Conservation (phyloP, 1,140 invertebrate genomes). For the Conus ventricosus region DNA sequence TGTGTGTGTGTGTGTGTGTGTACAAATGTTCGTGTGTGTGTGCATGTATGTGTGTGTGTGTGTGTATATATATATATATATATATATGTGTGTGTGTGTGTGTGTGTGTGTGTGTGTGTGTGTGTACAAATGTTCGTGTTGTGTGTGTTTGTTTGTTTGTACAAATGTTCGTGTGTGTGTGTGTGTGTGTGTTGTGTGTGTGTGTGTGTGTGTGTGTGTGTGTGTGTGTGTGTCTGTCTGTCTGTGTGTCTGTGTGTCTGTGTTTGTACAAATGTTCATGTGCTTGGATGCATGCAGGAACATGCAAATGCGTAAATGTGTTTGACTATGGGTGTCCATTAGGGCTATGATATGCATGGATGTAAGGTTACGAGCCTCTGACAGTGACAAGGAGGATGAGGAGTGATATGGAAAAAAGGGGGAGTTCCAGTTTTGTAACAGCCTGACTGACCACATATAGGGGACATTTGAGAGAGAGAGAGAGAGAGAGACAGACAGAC, state of each 20-base stretch:
- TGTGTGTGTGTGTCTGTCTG: rapidly evolving
- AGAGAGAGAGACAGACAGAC: neutral
- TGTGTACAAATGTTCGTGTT: too few species aligned
- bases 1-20: neutral
- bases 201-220: neutral
- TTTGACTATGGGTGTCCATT: too few species aligned
- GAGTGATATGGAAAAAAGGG: too few species aligned
- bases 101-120: too few species aligned
- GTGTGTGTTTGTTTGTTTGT: neutral
- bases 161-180: neutral
- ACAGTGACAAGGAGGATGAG: too few species aligned
- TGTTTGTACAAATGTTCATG: neutral
- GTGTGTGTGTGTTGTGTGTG: neutral
- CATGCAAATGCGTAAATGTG: neutral
- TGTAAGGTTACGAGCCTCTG: too few species aligned
- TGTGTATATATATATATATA: neutral
- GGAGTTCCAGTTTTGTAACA: too few species aligned
- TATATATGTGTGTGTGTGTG: too few species aligned
- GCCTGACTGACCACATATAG: too few species aligned
- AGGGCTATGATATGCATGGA: too few species aligned
- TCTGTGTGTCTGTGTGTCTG: neutral
- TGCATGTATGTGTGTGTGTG: neutral
- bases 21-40: neutral
- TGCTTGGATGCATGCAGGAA: neutral
- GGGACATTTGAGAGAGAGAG: neutral